Conservation (phyloP, 2,888 invertebrate species). For the Fragum whitleyi region DNA sequence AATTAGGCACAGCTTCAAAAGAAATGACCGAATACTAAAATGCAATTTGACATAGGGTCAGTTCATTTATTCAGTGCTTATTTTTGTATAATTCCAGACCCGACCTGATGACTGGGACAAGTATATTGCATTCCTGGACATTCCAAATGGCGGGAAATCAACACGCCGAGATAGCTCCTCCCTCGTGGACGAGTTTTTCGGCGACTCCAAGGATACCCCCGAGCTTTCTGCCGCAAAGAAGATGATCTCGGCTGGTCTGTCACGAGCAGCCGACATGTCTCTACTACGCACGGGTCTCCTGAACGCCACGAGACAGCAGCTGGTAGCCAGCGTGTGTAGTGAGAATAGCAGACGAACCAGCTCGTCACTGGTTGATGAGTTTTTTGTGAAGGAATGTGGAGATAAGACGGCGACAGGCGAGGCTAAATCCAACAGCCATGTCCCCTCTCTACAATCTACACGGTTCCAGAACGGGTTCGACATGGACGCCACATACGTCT, state of each 20-base stretch:
- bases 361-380: slow-evolving; percentile 76
- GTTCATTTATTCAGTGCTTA: not conserved
- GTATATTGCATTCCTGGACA: slow-evolving; percentile 86
- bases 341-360: slow-evolving; percentile 68
- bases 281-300: slow-evolving; percentile 66
- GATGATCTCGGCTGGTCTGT: slow-evolving; percentile 62
- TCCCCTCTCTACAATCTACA: slow-evolving; percentile 42
- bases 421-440: slow-evolving; percentile 7
- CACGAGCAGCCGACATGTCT: slow-evolving; percentile 53
- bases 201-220: slow-evolving; percentile 72
- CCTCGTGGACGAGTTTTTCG: slow-evolving; percentile 89
- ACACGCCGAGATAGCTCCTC: slow-evolving; percentile 88
- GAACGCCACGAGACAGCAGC: slow-evolving; percentile 65
- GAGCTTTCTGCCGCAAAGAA: slow-evolving; percentile 70
- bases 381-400: slow-evolving; percentile 63
- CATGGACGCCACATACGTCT: slow-evolving; percentile 67
- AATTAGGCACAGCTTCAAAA: no score
- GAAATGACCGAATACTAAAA: no score
- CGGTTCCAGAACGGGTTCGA: slow-evolving; percentile 68
- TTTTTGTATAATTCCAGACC: slow-evolving; percentile 64
- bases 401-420: slow-evolving; percentile 39
- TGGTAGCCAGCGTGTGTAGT: slow-evolving; percentile 63
- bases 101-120: slow-evolving; percentile 89
- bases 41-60: no score
- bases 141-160: slow-evolving; percentile 83